Conservation (phyloP, 2,113 vertebrate genomes). For the Callocephalon fimbriatum region DNA sequence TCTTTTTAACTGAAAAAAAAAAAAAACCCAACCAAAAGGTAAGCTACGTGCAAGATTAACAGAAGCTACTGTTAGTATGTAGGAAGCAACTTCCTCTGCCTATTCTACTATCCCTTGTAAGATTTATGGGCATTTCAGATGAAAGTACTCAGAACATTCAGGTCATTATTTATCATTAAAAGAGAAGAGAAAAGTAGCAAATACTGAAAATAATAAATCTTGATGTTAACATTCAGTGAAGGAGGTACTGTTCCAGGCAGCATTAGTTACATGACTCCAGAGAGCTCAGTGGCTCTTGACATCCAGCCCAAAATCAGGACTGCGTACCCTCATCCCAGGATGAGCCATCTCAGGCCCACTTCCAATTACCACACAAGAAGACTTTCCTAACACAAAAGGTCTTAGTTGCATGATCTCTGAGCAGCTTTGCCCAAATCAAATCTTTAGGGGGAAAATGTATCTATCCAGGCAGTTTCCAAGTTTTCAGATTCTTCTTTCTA, state of each 20-base stretch:
- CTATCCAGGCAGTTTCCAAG: background rate
- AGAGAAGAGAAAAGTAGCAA: background rate
- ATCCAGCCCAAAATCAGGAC: background rate
- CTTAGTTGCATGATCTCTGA: background rate
- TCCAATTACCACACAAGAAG: background rate
- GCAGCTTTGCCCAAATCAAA: background rate
- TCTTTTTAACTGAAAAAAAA: background rate
- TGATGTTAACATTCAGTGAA: background rate
- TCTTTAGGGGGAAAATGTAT: background rate
- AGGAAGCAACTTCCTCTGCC: background rate
- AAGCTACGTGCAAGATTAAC: background rate
- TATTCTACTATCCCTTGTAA: background rate
- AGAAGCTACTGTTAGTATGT: background rate
- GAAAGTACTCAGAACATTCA: background rate
- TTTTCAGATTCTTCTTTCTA: background rate
- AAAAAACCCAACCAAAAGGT: fast-evolving
- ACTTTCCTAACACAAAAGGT: background rate
- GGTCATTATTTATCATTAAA: background rate
- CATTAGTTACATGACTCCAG: background rate
- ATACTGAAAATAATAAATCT: background rate
- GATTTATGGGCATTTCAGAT: background rate
- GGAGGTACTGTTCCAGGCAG: background rate
- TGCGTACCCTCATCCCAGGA: background rate
- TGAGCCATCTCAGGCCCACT: background rate
- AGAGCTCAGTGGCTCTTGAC: background rate